Base-by-base conservation (phyloP, 2,888 invertebrate genomes). In the Sarcophaga variegata region DNA sequence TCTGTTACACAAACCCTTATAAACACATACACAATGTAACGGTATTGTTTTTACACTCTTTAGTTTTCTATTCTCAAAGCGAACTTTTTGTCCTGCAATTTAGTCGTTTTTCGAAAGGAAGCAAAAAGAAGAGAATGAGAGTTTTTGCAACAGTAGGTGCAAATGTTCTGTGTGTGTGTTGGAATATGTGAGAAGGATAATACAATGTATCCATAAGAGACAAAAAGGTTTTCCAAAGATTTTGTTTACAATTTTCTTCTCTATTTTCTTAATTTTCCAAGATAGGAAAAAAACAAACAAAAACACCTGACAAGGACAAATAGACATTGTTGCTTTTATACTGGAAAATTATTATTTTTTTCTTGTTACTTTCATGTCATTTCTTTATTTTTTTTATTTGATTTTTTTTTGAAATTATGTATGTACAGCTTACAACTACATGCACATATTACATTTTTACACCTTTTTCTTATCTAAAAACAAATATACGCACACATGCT, bases 291-390 rank as follows among this genome's bases (percentile, higher is more conserved):
- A 37, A 8, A 22, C 22, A 22, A 22, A 6, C 1, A 17, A 10
- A 47, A 74, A 77, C 75, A 71, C 17, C 62, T 83, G 62, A 83
- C 82, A 83, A 72, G 71, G 76, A 76, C 64, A 82, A 67, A 82
- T 79, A 67, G 37, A 78, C 60, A 78, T 59, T 81, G 69, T 81
- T 66, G 78, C 47, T 79, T 45, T 59, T 74, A 63, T 20, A 66
- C 45, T 67, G 69, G 37, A 63, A 74, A 78, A 69, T 59, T 76
- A 76, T 71, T 59, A 72, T 66, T 75, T 75, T 84, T 63, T 64
- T 45, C 37, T 37, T 37, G 8, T 66, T 8, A 12, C 63, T 49
- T 49, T 59, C 12, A 14, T 4, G 4, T 20, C 25, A 64, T 6
- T 14, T 47, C 5, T 47, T 54, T n/a, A 59, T 59, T 3, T 69